Evolutionary conservation across 92 coral and sea anemone species (phyloP), one percentile per base, ranked within the genome.

Genomic region (Desmophyllum pertusum): DNA sequence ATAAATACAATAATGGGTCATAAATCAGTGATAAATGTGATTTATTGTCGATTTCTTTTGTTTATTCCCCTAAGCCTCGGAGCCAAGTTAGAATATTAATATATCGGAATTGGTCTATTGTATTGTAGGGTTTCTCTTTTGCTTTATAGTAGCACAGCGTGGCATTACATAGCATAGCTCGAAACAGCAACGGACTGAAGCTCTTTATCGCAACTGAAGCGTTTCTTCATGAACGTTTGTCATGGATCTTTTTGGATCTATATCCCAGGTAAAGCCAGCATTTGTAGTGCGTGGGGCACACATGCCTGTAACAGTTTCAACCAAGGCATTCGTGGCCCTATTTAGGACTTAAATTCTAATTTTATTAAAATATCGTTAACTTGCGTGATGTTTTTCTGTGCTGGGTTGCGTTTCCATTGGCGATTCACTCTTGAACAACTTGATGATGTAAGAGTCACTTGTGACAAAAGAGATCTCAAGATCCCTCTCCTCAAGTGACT

Each of bases 401-500:
- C 73, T 67, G 25, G 67, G 25, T 5, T 67, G 38, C 4, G 43
- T 38, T 36, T 67, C 29, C 41, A 6, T 67, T 19, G 42, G n/a
- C 27, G 25, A 67, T 33, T 67, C 14, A 67, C 35, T 67, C 45
- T 67, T 67, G 43, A 17, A 33, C 23, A 67, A 5, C 42, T 38
- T 18, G 25, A 67, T 67, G 71, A 65, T 65, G 23, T 65, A 67
- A 67, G 73, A 67, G 73, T 67, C 73, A 67, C 73, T 67, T 38
- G n/a, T n/a, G 13, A 35, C 45, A 35, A 67, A 27, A 35, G 21
- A 19, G 45, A 37, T 1, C 41, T 37, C 73, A 67, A 67, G 39
- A 35, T 67, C 42, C 38, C 73, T 67, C 45, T 35, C 10, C 73
- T 35, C 25, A 38, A 67, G 42, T 3, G 42, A 37, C 73, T 5